A percentile compares a stretch with the other conserved stretches of the same genome.
Evolutionary conservation across 1,140 invertebrate genomes (phyloP).

Genomic region (Triops longicaudatus): DNA sequence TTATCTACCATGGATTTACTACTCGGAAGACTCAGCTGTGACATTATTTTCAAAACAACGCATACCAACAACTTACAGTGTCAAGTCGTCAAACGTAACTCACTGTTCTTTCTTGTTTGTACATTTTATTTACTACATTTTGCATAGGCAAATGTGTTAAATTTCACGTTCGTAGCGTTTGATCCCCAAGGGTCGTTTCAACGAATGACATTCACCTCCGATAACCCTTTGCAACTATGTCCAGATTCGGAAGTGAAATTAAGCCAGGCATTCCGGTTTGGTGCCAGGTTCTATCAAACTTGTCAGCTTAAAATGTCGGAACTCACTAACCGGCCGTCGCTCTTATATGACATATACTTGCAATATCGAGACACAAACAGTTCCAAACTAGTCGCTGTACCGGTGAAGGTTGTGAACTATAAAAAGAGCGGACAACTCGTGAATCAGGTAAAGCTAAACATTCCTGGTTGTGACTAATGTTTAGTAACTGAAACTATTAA

Average conservation of each 20-base stretch:
- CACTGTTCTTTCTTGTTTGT: neutral
- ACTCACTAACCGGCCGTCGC: neutral
- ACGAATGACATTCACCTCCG: constrained; percentile 30
- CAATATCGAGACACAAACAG: constrained; percentile 39
- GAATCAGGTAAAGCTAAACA: constrained; percentile 31
- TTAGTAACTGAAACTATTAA: constrained; percentile 20
- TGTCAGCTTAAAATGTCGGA: constrained; percentile 38
- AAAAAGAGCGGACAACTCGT: constrained; percentile 32
- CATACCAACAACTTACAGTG: constrained; percentile 46
- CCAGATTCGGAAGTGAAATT: constrained; percentile 41
- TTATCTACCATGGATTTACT: constrained; percentile 48
- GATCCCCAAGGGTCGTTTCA: neutral
- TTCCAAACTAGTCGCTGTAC: constrained; percentile 29
- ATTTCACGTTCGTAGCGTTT: neutral
- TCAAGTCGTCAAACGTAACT: constrained; percentile 37
- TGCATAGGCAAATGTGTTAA: neutral
- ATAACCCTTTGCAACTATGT: constrained; percentile 42
- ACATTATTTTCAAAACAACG: constrained; percentile 43
- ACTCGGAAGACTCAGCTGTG: constrained; percentile 43
- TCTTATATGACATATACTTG: constrained; percentile 52
- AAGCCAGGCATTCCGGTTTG: constrained; percentile 49
- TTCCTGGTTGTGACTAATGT: neutral
- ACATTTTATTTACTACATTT: neutral
- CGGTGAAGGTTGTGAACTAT: constrained; percentile 33
- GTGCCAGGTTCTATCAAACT: constrained; percentile 44